A percentile compares a stretch with the other conserved stretches of the same genome.
These are phyloP conservation scores for Trichechus manatus DNA, from an alignment of 2,113 vertebrate species.

Conservation along the genomic window DNA sequence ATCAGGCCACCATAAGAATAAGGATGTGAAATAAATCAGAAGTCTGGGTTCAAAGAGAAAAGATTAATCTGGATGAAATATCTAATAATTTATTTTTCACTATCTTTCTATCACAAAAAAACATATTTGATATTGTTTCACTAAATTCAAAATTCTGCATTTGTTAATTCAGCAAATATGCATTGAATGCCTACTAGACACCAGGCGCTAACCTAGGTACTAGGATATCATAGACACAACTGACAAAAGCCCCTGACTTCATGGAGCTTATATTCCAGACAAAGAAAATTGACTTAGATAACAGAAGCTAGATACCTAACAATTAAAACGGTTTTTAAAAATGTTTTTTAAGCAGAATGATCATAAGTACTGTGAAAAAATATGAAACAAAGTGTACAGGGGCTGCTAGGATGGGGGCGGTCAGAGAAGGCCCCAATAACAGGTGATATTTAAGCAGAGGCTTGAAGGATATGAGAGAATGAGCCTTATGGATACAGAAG, in stretches of 20 bases:
- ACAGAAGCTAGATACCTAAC: background rate
- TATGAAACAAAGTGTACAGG: background rate
- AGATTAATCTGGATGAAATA: background rate
- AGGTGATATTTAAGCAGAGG: background rate
- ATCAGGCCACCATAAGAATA: background rate
- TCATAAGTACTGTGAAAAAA: background rate
- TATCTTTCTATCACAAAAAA: background rate
- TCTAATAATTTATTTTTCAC: background rate
- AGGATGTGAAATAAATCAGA: background rate
- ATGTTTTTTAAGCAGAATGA: background rate
- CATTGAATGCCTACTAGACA: background rate
- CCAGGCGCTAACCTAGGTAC: background rate
- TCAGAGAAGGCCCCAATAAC: background rate
- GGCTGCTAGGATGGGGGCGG: rapidly evolving
- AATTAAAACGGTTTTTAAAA: background rate
- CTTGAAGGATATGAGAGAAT: background rate
- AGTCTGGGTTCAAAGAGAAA: background rate
- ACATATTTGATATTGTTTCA: constrained; percentile 9
- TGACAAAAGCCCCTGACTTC: background rate
- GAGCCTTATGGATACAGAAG: background rate
- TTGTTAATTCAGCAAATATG: background rate
- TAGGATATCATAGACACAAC: background rate
- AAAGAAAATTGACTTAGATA: background rate
- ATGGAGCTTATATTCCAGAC: background rate
- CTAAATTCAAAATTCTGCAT: background rate